Evolutionary conservation across 2,113 vertebrate species (phyloP), one percentile per base, ranked within the genome.

Genomic region (Anser cygnoides): DNA sequence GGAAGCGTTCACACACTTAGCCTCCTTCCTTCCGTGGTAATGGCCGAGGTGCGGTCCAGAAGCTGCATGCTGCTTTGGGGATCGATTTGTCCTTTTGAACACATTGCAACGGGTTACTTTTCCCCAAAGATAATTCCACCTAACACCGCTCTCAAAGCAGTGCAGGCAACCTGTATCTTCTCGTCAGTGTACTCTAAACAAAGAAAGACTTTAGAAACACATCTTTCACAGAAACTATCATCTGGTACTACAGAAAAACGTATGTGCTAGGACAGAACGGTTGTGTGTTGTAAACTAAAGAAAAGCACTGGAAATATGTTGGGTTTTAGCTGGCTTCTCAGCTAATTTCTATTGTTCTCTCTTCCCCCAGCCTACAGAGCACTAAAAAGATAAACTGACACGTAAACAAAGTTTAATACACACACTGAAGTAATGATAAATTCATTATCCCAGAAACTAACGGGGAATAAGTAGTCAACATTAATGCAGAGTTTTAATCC

Each of bases 1-100:
- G 0, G 44, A 66, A 49, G 13, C 0, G 0, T 23, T 49, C 10
- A 29, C 3, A 25, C 0, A 0, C 35, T 54, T 59, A 49, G 73
- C 5, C 29, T 74, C 41, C 25, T 80, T 6, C 59, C 2, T 63
- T 63, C 61, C 11, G 0, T 6, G 14, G 44, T 7, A 74, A 33
- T 0, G 3, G 50, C 41, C 18, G 21, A 39, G 35, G 7, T 0
- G 0, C 3, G 50, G 18, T 35, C 54, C 46, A 59, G 37, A 44
- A 59, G 41, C 58, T 12, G n/a, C 37, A 44, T 0, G 0, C 0
- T 2, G 41, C 16, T 81, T 72, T 16, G 9, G 13, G 13, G 17
- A 68, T 18, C 3, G 3, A 33, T 22, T 3, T 14, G 4, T 44
- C n/a, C 46, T 81, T 78, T 21, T 26, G 52, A 41, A 87, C 35